Base-by-base conservation (phyloP, 1,140 invertebrate species). In the Bombyx mandarina region DNA sequence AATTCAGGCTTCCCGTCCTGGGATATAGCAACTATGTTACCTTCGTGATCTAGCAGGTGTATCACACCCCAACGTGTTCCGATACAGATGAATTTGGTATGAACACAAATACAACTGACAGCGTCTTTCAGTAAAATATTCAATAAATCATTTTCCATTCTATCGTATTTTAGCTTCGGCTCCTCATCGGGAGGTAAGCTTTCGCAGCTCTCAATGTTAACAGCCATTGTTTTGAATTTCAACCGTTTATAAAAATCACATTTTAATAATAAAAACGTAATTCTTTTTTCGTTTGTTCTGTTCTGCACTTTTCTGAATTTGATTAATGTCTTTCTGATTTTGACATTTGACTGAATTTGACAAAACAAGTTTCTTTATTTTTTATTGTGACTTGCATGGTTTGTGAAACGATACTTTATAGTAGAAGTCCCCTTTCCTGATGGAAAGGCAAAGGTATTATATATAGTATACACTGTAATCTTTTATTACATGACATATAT, bases 21-120 rank as follows among this genome's bases (percentile, higher is more conserved):
- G 43, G 89, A 82, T 52, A 87, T 80, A 7, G 89, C 75, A 3
- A 96, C 92, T 22, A 90, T 92, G 80, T 99, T 97, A 0, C 98
- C 97, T 76, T 96, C 94, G 82, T 98, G 96, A 81, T 99, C 97
- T 18, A 99, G 79, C 45, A 99, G 89, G 79, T 98, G 93, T 50
- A 99, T 93, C 57, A 92, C 90, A 6, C 98, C 98, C 92, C 93
- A 96, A 74, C 96, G 93, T 22, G 96, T 97, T 45, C 97, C 98
- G 53, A 99, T 76, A 71, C 96, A 97, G 8, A 99, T 89, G 86
- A 98, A 98, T 93, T 98, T 98, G 12, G 95, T 91, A 88, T 99
- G 96, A 10, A 98, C 95, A 67, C 95, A 94, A 66, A 98, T 93
- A 75, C 96, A 98, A 78, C 94, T 97, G 26, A 96, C 94, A 62